phyloP scores from a whole-genome alignment of 2,888 invertebrate species.

The Ormyrus nitidulus region DNA sequence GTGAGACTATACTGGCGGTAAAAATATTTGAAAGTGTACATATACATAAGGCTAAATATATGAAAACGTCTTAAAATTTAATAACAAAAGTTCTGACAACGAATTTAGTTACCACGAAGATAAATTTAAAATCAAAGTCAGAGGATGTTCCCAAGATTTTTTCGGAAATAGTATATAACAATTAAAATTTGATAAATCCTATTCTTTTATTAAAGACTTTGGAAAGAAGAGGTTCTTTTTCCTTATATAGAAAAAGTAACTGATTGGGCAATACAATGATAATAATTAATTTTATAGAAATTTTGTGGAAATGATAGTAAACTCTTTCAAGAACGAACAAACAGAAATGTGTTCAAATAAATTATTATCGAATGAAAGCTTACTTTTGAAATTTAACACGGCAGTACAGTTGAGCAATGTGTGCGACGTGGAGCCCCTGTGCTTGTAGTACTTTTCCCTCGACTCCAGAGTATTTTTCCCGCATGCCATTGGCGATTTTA shows the following conservation, averaged over 20 bases:
- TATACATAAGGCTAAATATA: background rate
- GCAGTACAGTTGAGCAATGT: constrained; percentile 73
- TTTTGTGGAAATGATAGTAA: background rate
- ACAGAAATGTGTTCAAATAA: background rate
- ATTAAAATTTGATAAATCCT: too few relatives aligned
- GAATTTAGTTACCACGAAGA: too few relatives aligned
- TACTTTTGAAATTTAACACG: constrained; percentile 72
- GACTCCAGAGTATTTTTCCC: constrained; percentile 71
- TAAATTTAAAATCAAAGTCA: too few relatives aligned
- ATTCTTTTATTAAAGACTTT: too few relatives aligned
- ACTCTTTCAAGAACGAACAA: background rate
- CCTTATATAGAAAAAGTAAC: too few relatives aligned
- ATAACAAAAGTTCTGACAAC: too few relatives aligned
- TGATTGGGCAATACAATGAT: background rate
- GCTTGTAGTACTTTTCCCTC: constrained; percentile 73
- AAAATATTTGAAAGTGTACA: background rate
- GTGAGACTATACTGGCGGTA: too few relatives aligned
- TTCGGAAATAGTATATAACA: too few relatives aligned
- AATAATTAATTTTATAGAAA: background rate
- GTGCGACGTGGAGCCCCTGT: constrained; percentile 73
- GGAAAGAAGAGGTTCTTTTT: too few relatives aligned
- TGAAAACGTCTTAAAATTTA: too few relatives aligned
- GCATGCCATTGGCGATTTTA: constrained; percentile 67
- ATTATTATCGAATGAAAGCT: constrained; percentile 36
- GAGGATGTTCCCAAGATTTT: too few relatives aligned